These are phyloP conservation scores for Mormyrops boulengeri DNA, from an alignment of 2,797 vertebrate genomes.

Conservation along the genomic window DNA sequence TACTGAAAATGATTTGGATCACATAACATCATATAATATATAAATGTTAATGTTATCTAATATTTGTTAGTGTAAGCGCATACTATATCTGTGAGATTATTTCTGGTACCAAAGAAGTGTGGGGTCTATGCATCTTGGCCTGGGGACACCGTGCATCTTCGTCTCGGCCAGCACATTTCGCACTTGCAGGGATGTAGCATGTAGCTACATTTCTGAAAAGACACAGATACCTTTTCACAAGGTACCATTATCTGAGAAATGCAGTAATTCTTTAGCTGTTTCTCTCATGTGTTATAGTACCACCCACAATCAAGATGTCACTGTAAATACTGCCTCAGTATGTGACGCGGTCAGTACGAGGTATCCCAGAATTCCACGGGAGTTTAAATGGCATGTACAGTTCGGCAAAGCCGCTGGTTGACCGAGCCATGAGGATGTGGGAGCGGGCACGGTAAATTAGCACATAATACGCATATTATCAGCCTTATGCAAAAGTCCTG, in stretches of 20 bases:
- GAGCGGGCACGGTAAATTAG: conserved; percentile 22
- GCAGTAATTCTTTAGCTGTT: neutral
- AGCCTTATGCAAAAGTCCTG: conserved; percentile 37
- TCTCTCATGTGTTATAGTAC: neutral
- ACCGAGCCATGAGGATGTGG: conserved; percentile 25
- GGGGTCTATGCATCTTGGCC: neutral
- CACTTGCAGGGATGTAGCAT: neutral
- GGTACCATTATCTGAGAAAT: neutral
- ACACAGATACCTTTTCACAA: neutral
- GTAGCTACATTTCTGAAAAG: neutral
- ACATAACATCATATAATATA: neutral
- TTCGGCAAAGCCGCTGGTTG: conserved; percentile 28
- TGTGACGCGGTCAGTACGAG: neutral
- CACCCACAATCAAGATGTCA: neutral
- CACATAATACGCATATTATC: neutral
- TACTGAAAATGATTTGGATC: neutral
- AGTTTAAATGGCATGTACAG: conserved; percentile 27
- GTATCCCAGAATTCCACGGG: conserved; percentile 26
- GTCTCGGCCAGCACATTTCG: neutral
- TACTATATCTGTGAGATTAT: neutral
- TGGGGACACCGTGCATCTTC: neutral
- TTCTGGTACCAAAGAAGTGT: neutral
- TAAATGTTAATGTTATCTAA: neutral
- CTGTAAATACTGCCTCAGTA: neutral
- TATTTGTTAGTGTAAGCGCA: neutral